Evolutionary conservation across 1,140 invertebrate genomes (phyloP).

Genomic region (Drosophila ogumai): DNA sequence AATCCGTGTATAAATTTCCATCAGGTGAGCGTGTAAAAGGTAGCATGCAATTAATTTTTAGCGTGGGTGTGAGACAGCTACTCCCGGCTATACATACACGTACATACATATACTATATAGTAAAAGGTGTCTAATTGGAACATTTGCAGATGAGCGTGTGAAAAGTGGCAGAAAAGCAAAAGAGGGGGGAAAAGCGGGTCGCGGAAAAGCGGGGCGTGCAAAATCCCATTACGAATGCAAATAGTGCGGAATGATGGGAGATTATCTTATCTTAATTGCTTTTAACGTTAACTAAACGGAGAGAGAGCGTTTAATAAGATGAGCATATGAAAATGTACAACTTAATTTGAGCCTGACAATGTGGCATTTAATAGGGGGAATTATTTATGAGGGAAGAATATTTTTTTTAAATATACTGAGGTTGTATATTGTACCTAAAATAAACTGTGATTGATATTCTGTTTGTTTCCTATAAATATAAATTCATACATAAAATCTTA

Average conservation of each 20-base stretch:
- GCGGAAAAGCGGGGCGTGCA: constrained; percentile 26
- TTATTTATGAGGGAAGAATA: background rate
- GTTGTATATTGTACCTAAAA: too few species aligned
- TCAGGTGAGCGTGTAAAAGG: constrained; percentile 38
- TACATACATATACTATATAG: constrained; percentile 1
- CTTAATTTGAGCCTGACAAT: background rate
- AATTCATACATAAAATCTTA: too few species aligned
- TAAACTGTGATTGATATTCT: background rate
- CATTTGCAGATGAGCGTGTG: constrained; percentile 42
- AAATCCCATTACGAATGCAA: constrained; percentile 72
- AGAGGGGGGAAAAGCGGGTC: background rate
- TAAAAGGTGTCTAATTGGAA: constrained; percentile 64
- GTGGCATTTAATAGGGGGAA: background rate
- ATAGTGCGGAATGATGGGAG: constrained; percentile 54
- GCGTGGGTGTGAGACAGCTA: constrained; percentile 20
- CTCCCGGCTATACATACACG: constrained; percentile 12
- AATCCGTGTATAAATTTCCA: constrained; percentile 49
- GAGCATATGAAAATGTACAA: constrained; percentile 4
- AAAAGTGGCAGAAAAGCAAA: constrained; percentile 31
- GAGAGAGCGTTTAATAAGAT: constrained; percentile 29
- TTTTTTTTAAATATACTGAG: background rate
- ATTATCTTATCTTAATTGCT: constrained; percentile 50
- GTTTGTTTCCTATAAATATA: background rate
- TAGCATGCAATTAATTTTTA: constrained; percentile 62
- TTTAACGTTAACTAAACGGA: constrained; percentile 29